Percentiles rank a stretch among this genome's conserved stretches.
Conservation (phyloP, 2,888 invertebrate species). For the Andrena minutula region DNA sequence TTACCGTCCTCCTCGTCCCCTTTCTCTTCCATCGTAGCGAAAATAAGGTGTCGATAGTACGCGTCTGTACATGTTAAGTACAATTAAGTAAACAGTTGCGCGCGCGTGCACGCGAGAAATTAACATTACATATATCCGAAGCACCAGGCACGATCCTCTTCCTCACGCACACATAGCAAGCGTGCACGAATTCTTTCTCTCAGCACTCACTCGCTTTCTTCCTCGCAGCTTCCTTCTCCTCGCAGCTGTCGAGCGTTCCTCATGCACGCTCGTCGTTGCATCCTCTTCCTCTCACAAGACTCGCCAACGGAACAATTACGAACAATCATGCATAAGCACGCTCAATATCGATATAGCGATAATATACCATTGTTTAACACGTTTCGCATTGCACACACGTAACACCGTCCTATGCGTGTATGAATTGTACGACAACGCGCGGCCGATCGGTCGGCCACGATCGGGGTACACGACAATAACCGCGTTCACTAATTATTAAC, state of each 20-base stretch:
- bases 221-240: background rate
- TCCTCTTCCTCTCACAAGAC: slow-evolving; percentile 11
- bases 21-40: slow-evolving; percentile 59
- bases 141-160: slow-evolving; percentile 63
- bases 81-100: slow-evolving; percentile 58
- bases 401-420: slow-evolving; percentile 67
- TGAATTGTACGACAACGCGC: slow-evolving; percentile 68
- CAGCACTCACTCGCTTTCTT: background rate
- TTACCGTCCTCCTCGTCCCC: slow-evolving; percentile 42
- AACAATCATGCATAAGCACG: slow-evolving; percentile 72
- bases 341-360: slow-evolving; percentile 65
- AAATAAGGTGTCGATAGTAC: slow-evolving; percentile 69
- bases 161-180: slow-evolving; percentile 15
- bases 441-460: slow-evolving; percentile 23
- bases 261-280: slow-evolving; percentile 8
- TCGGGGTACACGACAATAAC: slow-evolving; percentile 59
- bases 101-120: slow-evolving; percentile 51
- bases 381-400: slow-evolving; percentile 62
- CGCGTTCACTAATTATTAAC: slow-evolving; percentile 49
- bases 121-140: slow-evolving; percentile 53
- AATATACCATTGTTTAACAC: slow-evolving; percentile 66
- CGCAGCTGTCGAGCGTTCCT: background rate
- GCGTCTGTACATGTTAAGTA: slow-evolving; percentile 70
- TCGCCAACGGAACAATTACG: slow-evolving; percentile 55
- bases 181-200: slow-evolving; percentile 22